Base-by-base conservation (phyloP, 92 coral and sea anemone genomes). In the Epizoanthus stellaris region DNA sequence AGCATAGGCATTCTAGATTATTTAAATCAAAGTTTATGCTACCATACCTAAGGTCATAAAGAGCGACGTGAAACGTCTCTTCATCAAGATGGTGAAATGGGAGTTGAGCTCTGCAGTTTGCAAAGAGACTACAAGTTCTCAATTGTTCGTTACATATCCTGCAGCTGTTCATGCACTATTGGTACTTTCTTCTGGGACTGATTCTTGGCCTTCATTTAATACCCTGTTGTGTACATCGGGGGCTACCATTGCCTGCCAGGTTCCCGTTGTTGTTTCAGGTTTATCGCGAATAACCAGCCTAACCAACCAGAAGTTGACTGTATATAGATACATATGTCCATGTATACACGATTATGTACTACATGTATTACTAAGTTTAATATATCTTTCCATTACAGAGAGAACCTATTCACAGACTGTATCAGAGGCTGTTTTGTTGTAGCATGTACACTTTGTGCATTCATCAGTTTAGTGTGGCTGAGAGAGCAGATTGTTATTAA, bases 351-450 rank as follows among this genome's bases (percentile, higher is more conserved):
- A 34, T 80, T 39, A 43, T 42, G 39, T 56, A 54, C 5, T 61
- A n/a, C n/a, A n/a, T n/a, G n/a, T n/a, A 17, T 20, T 39, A 3
- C 39, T 49, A 39, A 58, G 49, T 17, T 58, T 36, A 20, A 8
- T 6, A 40, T 62, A 39, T 21, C 0, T 21, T 75, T 77, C 68
- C 85, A 19, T 73, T 88, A 20, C 87, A 93, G 98, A 23, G 98
- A 96, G 80, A 94, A 96, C 87, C 76, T 96, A 53, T 85, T 94
- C 52, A 77, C 95, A 64, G 98, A 96, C 90, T 96, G 98, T 85
- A 85, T 96, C 80, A 92, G 94, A 85, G 98, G 98, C 17, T 94
- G 98, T 89, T 96, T 96, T 92, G 98, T 96, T n/a, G 98, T 96
- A 73, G 98, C 98, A n/a, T 96, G 98, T 87, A 96, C 98, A 19